A percentile compares a stretch with the other conserved stretches of the same genome.
These are phyloP conservation scores for Miltochrista miniata DNA, from an alignment of 2,888 invertebrate species.

Conservation along the genomic window DNA sequence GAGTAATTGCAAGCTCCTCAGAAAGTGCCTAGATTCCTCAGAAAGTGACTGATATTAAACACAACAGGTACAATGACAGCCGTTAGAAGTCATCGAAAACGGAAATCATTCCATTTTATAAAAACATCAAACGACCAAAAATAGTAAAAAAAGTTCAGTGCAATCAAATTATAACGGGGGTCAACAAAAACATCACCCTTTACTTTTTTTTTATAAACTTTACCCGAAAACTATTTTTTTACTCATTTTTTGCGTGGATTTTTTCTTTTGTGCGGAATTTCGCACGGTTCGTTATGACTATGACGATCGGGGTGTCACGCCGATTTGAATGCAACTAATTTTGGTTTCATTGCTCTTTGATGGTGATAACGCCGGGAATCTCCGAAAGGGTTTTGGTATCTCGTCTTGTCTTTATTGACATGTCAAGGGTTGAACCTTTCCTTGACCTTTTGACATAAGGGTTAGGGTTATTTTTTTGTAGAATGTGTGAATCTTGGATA, in stretches of 20 bases:
- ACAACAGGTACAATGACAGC: background rate
- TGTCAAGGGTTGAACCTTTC: conserved; percentile 65
- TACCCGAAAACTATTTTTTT: conserved; percentile 44
- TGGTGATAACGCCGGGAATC: conserved; percentile 51
- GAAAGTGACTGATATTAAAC: conserved; percentile 8
- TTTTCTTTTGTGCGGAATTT: conserved; percentile 65
- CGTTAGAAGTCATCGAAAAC: background rate
- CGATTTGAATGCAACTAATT: conserved; percentile 79
- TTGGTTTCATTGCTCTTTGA: conserved; percentile 67
- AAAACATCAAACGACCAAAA: conserved; percentile 8
- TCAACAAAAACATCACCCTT: conserved; percentile 61
- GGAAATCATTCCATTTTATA: background rate
- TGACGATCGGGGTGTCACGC: conserved; percentile 58
- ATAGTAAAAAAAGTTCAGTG: conserved; percentile 41
- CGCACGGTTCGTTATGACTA: conserved; percentile 78
- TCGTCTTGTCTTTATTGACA: conserved; percentile 63
- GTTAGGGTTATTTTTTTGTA: conserved; percentile 56
- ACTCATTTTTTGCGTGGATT: conserved; percentile 33
- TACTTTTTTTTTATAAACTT: conserved; percentile 46
- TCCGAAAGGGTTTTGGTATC: conserved; percentile 54
- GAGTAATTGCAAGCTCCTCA: no score
- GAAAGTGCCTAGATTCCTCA: background rate
- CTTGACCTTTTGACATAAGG: conserved; percentile 67
- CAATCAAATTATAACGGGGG: conserved; percentile 55
- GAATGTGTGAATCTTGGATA: conserved; percentile 58